Conservation (phyloP, 2,797 vertebrate species). For the Phaenicophaeus curvirostris region DNA sequence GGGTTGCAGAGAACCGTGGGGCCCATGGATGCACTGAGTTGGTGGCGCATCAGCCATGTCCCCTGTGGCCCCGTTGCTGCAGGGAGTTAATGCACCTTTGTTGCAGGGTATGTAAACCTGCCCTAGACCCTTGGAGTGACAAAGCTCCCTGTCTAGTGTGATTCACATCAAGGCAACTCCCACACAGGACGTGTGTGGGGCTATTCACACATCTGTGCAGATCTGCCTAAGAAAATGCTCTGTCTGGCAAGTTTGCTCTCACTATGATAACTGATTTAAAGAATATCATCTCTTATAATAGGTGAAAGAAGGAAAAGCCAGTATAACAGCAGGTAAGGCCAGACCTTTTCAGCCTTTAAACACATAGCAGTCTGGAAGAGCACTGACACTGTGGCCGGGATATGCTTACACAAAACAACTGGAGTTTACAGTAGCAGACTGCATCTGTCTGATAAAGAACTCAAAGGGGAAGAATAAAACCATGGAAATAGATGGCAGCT, state of each 20-base stretch:
- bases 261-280: constrained; percentile 2
- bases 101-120: not conserved
- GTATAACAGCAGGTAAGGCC: not conserved
- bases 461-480: constrained; percentile 2
- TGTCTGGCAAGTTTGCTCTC: not conserved
- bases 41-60: not conserved
- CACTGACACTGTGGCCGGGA: not conserved
- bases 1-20: not conserved
- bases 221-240: not conserved
- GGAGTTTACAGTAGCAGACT: not conserved
- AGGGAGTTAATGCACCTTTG: not conserved
- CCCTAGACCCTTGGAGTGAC: not conserved
- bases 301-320: not conserved
- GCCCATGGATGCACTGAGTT: not conserved
- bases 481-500: not conserved
- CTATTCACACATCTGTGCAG: not conserved
- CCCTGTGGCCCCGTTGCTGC: not conserved
- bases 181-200: not conserved
- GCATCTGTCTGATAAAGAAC: constrained; percentile 1
- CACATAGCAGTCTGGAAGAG: not conserved
- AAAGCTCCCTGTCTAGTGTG: not conserved
- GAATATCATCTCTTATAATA: not conserved
- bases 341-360: constrained; percentile 6
- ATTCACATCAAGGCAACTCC: not conserved
- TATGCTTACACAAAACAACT: not conserved